Evolutionary conservation across 2,113 vertebrate species (phyloP).

Genomic region (Okapia johnstoni): DNA sequence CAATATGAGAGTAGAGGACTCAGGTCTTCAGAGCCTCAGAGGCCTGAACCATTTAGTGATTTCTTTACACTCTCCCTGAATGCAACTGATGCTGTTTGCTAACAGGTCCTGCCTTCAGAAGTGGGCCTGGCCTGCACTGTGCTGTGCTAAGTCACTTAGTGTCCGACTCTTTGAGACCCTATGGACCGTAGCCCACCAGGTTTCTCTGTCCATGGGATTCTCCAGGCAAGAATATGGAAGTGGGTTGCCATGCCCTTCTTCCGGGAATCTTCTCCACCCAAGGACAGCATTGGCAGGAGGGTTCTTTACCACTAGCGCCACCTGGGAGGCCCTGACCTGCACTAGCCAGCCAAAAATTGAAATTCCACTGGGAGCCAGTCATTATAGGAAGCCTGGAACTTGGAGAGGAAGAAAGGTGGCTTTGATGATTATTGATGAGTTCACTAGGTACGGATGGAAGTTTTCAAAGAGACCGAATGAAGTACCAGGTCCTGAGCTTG

Average conservation of each 20-base stretch:
- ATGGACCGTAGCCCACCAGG: too few relatives aligned
- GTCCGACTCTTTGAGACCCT: not conserved
- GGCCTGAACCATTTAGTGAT: accelerated
- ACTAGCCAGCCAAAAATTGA: not conserved
- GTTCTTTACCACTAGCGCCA: not conserved
- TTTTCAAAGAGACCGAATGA: not conserved
- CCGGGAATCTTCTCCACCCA: too few relatives aligned
- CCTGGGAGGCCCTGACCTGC: not conserved
- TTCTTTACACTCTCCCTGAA: not conserved
- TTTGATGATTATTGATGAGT: not conserved
- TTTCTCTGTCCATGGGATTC: too few relatives aligned
- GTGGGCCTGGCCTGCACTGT: not conserved
- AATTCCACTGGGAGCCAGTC: not conserved
- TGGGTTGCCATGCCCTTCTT: too few relatives aligned
- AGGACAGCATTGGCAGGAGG: not conserved
- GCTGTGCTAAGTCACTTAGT: not conserved
- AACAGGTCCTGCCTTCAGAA: not conserved
- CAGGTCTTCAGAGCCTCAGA: not conserved
- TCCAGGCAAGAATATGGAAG: too few relatives aligned
- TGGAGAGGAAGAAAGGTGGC: not conserved
- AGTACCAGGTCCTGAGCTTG: not conserved
- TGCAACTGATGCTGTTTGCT: not conserved
- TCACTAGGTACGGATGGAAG: not conserved
- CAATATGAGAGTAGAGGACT: not conserved
- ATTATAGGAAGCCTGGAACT: not conserved